Conservation (phyloP, 1,140 invertebrate genomes). For the Caerostris darwini region DNA sequence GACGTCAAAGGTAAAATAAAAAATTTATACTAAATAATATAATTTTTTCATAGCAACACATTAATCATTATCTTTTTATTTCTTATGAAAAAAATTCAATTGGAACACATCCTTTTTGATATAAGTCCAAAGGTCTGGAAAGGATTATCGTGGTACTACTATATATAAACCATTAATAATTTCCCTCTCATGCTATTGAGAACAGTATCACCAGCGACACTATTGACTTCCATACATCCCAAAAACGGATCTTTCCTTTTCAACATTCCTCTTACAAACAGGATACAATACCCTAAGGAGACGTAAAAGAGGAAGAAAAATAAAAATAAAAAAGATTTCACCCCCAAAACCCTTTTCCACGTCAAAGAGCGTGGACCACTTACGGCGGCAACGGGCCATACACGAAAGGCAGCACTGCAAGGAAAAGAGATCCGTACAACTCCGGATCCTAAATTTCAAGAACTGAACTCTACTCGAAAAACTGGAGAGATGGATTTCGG, state of each 20-base stretch:
- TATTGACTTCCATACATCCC: background rate
- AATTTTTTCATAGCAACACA: too few species aligned
- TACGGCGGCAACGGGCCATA: background rate
- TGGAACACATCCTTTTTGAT: too few species aligned
- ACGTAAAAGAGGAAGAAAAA: background rate
- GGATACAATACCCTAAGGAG: background rate
- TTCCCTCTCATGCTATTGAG: too few species aligned
- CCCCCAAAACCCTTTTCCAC: background rate
- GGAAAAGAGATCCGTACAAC: background rate
- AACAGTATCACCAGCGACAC: background rate
- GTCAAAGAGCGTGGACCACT: background rate
- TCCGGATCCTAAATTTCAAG: too few species aligned
- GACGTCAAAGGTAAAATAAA: too few species aligned
- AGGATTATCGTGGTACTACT: too few species aligned
- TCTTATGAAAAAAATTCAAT: too few species aligned
- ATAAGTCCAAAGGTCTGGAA: too few species aligned
- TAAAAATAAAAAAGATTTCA: too few species aligned
- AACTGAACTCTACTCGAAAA: background rate
- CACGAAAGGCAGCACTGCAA: background rate
- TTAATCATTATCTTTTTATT: too few species aligned
- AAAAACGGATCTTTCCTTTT: background rate
- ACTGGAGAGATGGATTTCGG: background rate
- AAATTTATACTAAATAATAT: too few species aligned
- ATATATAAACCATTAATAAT: too few species aligned
- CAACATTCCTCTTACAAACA: background rate